These are phyloP conservation scores for Thymelicus acteon DNA, from an alignment of 2,888 invertebrate species.

Conservation along the genomic window DNA sequence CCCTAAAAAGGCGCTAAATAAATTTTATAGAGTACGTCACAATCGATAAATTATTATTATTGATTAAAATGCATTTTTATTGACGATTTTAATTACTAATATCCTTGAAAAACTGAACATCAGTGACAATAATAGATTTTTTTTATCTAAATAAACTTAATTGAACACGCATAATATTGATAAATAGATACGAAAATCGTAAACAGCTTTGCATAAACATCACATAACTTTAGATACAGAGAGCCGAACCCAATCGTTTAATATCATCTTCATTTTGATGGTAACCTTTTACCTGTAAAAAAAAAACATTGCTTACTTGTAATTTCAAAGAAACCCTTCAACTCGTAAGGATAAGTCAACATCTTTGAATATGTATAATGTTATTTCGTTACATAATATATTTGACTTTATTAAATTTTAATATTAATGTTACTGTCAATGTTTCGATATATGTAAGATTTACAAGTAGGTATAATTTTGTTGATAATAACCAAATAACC, in stretches of 20 bases:
- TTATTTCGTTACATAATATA: too few relatives aligned
- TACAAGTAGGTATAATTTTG: too few relatives aligned
- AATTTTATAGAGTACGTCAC: too few relatives aligned
- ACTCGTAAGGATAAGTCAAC: too few relatives aligned
- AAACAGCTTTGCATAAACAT: not conserved
- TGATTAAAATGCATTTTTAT: too few relatives aligned
- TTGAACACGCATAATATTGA: not conserved
- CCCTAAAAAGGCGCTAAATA: not conserved
- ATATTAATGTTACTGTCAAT: too few relatives aligned
- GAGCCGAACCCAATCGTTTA: not conserved
- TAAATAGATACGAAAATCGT: not conserved
- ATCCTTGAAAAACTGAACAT: conserved; percentile 20
- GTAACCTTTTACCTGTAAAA: conserved; percentile 1
- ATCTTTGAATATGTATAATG: too few relatives aligned
- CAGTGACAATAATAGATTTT: not conserved
- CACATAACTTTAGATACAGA: not conserved
- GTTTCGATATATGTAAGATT: too few relatives aligned
- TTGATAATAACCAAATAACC: too few relatives aligned
- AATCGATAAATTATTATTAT: too few relatives aligned
- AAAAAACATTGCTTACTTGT: not conserved
- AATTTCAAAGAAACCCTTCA: too few relatives aligned
- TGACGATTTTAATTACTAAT: not conserved
- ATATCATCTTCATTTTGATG: not conserved
- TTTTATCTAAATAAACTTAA: conserved; percentile 1
- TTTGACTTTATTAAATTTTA: too few relatives aligned